These are phyloP conservation scores for Heliconius erato DNA, from an alignment of 2,888 invertebrate species.

Conservation along the genomic window DNA sequence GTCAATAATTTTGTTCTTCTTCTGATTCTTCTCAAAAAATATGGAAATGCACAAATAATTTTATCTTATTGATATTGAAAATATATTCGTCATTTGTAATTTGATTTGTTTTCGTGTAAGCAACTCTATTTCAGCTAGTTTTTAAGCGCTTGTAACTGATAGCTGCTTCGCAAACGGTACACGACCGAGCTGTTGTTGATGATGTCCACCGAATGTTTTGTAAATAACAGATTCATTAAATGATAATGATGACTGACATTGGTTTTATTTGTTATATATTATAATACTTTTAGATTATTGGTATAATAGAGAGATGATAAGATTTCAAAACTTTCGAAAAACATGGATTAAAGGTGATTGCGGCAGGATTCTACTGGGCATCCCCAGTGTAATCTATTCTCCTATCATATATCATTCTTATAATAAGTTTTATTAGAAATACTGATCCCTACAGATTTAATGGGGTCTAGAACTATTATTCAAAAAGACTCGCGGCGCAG, in stretches of 20 bases:
- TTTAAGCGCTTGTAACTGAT: slow-evolving; percentile 50
- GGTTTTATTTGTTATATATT: slow-evolving; percentile 58
- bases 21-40: not conserved
- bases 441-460: too few relatives aligned
- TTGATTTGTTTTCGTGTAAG: slow-evolving; percentile 44
- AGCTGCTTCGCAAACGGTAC: slow-evolving; percentile 53
- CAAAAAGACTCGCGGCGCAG: too few relatives aligned
- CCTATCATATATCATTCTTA: too few relatives aligned
- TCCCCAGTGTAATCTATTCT: too few relatives aligned
- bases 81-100: not conserved
- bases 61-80: not conserved
- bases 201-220: slow-evolving; percentile 83
- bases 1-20: not conserved
- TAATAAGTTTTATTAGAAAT: too few relatives aligned
- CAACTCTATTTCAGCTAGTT: slow-evolving; percentile 51
- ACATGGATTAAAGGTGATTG: too few relatives aligned
- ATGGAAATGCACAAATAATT: slow-evolving; percentile 22
- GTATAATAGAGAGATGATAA: not conserved
- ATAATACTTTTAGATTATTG: not conserved
- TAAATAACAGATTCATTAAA: slow-evolving; percentile 83
- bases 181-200: slow-evolving; percentile 63
- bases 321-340: too few relatives aligned
- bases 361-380: too few relatives aligned
- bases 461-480: too few relatives aligned
- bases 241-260: slow-evolving; percentile 76